Base-by-base conservation (phyloP, 2,113 vertebrate genomes). In the Pavo muticus region DNA sequence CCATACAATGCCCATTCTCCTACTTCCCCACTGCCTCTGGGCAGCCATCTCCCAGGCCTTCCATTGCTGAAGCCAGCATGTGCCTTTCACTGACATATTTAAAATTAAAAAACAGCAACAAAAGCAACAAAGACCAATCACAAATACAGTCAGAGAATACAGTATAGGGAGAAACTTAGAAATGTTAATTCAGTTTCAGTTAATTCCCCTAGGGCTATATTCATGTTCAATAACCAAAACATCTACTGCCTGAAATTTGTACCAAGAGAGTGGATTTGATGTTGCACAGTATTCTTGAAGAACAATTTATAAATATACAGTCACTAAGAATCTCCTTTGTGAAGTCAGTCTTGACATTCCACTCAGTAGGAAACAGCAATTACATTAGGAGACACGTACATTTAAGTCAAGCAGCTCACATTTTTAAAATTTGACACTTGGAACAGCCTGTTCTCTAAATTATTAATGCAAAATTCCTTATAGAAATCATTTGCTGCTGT, bases 171-270 rank as follows among this genome's bases (percentile, higher is more conserved):
- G 24, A 39, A 63, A 45, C 54, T 63, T 73, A 54, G 14, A 54
- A 83, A 61, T 59, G 29, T 45, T 93, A 85, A 68, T 80, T 91
- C 71, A 67, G 18, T 8, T 91, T 69, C 48, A 76, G 20, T 27
- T 63, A 32, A 42, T 90, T 80, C 39, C 54, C n/a, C 8, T 19
- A 48, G 54, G 54, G 27, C n/a, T 67, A 6, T 48, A 12, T 80
- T 91, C 23, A 17, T 27, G 39, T 70, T 90, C 85, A 85, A 54
- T 32, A 85, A 75, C 44, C 37, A 61, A 83, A 57, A 48, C 54
- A 21, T 80, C 80, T 91, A 73, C 32, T 73, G 50, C 50, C 69
- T 83, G 72, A 88, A 88, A 80, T 27, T 27, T 70, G 85, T 56
- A 63, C 56, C 75, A 48, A 32, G 84, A 67, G 30, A 68, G 45